These are phyloP conservation scores for Dendrolimus kikuchii DNA, from an alignment of 1,140 invertebrate species.

Conservation along the genomic window DNA sequence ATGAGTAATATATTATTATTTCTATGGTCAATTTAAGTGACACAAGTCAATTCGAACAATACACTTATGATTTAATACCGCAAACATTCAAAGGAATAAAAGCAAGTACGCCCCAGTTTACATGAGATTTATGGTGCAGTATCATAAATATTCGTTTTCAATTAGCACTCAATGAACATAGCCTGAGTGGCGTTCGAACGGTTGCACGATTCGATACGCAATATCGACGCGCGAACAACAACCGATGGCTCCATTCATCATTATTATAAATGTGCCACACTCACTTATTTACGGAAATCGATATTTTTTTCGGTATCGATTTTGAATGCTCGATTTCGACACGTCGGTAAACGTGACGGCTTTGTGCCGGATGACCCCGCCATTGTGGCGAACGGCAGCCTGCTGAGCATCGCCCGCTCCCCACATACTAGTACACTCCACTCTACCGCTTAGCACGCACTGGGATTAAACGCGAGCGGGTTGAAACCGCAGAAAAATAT, in stretches of 20 bases:
- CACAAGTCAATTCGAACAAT: no score
- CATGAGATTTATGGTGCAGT: slow-evolving; percentile 59
- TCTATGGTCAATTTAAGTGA: no score
- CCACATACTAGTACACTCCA: slow-evolving; percentile 3
- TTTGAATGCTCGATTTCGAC: slow-evolving; percentile 59
- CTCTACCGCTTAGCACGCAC: no score
- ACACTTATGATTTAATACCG: slow-evolving; percentile 20
- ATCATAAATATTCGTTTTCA: slow-evolving; percentile 59
- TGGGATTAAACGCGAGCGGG: no score
- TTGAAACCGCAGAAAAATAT: no score
- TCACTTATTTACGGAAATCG: slow-evolving; percentile 72
- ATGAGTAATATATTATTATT: no score
- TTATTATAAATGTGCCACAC: slow-evolving; percentile 71
- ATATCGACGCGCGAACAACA: slow-evolving; percentile 53
- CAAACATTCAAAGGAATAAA: slow-evolving; percentile 8
- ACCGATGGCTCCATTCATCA: slow-evolving; percentile 65
- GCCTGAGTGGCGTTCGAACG: slow-evolving; percentile 41
- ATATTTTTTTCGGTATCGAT: slow-evolving; percentile 68
- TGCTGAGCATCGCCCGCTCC: slow-evolving; percentile 40
- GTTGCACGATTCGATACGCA: slow-evolving; percentile 59
- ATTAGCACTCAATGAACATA: slow-evolving; percentile 59
- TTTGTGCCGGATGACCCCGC: slow-evolving; percentile 63
- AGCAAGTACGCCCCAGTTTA: slow-evolving; percentile 47
- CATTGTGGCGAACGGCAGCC: slow-evolving; percentile 37
- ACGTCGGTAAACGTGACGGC: slow-evolving; percentile 60